phyloP scores from a whole-genome alignment of 2,888 invertebrate genomes.

The Acrobasis repandana region DNA sequence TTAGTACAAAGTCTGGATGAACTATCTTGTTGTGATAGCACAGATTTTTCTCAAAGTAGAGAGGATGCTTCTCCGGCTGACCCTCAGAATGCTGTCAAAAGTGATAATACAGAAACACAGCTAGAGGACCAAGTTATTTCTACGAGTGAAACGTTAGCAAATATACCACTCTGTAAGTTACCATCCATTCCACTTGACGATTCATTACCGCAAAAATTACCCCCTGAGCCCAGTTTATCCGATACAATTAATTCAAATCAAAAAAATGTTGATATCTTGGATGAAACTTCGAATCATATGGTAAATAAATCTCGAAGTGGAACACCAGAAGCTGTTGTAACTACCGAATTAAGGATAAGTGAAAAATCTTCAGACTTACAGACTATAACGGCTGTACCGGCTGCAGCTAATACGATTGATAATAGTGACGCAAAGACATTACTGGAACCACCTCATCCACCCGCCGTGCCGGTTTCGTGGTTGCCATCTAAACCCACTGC shows the following conservation, averaged over 20 bases:
- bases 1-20: constrained; percentile 70
- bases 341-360: constrained; percentile 34
- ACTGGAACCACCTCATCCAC: constrained; percentile 59
- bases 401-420: constrained; percentile 39
- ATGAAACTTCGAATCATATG: constrained; percentile 26
- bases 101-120: constrained; percentile 37
- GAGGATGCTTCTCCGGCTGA: constrained; percentile 65
- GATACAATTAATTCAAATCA: constrained; percentile 37
- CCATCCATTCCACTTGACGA: constrained; percentile 67
- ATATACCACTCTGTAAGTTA: constrained; percentile 61
- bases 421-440: constrained; percentile 38
- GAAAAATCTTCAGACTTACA: constrained; percentile 34
- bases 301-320: constrained; percentile 33
- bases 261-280: background rate
- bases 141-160: constrained; percentile 43
- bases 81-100: constrained; percentile 37
- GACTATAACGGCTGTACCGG: constrained; percentile 31
- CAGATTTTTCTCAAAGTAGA: constrained; percentile 75
- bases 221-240: constrained; percentile 42
- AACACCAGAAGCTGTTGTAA: constrained; percentile 33
- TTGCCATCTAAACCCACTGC: constrained; percentile 48
- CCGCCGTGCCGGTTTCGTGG: constrained; percentile 74
- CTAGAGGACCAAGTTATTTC: constrained; percentile 28
- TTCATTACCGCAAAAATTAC: constrained; percentile 45
- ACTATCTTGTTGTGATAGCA: constrained; percentile 68